Evolutionary conservation across 2,797 vertebrate genomes (phyloP), one percentile per base, ranked within the genome.

Genomic region (Tangara arthus): DNA sequence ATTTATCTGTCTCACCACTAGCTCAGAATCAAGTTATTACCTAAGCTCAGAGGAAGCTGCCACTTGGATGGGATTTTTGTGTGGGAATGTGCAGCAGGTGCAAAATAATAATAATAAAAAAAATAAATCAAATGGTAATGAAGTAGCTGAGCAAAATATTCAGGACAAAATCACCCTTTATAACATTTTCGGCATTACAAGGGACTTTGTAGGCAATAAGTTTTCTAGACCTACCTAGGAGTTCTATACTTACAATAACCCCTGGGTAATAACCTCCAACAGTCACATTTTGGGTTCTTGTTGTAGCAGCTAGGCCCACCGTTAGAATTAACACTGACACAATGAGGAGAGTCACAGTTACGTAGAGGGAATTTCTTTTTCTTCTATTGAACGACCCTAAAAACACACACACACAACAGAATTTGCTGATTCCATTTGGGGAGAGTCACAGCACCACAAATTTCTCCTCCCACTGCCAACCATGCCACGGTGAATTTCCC

Each of bases 241-340:
- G 81, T 96, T 96, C 96, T 95, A 94, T 97, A 99, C 99, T 99
- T 98, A 99, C 99, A 95, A 99, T 99, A 96, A 99, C 98, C 97
- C 99, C 99, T 6, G 99, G 99, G 97, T 99, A 99, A 98, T 99
- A 99, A 90, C 99, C 99, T 95, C 99, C 99, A 68, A 99, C 99
- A 9, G 99, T 99, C 97, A 99, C 99, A 98, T 99, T 99, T 97
- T 99, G 99, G 47, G 99, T 99, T 98, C 99, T 98, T 89, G 99
- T 99, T 50, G 99, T 99, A 59, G 99, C 99, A 32, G 99, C 99
- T 96, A 99, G 98, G 88, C 99, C 99, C 80, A 99, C 99, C 69
- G 99, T 98, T 89, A 99, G 98, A 97, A 99, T 99, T 95, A 99
- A 98, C 91, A 99, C 96, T 8, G 99, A 99, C 22, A 99, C 99